These are phyloP conservation scores for Fulica atra DNA, from an alignment of 2,113 vertebrate genomes.

Conservation along the genomic window DNA sequence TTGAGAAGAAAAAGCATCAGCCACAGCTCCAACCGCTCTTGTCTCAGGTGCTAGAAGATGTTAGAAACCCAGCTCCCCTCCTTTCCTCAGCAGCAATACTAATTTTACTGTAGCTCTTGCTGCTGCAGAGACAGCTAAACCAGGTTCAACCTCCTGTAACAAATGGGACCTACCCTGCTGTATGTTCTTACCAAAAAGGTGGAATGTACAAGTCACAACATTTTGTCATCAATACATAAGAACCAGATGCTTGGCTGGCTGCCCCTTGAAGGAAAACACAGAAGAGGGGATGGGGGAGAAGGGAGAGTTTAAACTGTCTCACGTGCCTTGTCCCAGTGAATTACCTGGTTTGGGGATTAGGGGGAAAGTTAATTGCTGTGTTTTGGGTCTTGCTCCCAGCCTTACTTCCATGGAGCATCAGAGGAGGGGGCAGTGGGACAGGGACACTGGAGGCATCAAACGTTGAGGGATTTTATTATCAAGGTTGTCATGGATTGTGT, in stretches of 20 bases:
- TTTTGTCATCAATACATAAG: neutral
- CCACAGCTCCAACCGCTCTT: neutral
- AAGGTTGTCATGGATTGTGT: neutral
- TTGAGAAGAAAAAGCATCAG: neutral
- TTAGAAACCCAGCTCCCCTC: neutral
- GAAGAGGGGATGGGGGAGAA: neutral
- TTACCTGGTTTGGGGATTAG: neutral
- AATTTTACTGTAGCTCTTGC: neutral
- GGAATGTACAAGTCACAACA: neutral
- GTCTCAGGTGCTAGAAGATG: neutral
- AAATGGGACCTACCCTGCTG: neutral
- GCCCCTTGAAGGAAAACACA: neutral
- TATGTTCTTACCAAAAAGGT: neutral
- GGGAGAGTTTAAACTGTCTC: neutral
- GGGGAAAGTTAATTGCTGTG: neutral
- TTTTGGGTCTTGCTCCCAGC: neutral
- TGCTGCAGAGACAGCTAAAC: neutral
- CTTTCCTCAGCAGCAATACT: neutral
- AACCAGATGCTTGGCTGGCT: neutral
- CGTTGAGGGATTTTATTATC: neutral
- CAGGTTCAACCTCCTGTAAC: neutral
- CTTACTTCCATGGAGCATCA: neutral
- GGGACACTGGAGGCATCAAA: neutral
- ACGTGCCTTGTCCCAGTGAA: neutral
- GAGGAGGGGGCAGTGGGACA: neutral